Conservation (phyloP, 1,140 invertebrate genomes). For the Oryzaephilus surinamensis region DNA sequence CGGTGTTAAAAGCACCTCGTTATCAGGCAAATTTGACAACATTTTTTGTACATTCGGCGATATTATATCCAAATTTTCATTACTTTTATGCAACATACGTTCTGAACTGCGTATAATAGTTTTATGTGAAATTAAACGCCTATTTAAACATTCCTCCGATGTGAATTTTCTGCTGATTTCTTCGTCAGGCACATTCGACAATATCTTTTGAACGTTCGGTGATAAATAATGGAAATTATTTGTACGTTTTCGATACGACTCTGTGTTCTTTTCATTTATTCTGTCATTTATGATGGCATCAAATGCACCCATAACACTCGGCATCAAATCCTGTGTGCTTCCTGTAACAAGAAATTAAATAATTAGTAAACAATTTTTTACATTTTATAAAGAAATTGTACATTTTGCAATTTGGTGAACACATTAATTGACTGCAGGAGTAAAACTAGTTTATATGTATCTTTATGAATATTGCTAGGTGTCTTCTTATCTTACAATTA, state of each 20-base stretch:
- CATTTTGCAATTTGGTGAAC: too few species aligned
- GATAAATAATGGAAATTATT: constrained; percentile 43
- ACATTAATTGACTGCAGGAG: too few species aligned
- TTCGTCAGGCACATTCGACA: constrained; percentile 41
- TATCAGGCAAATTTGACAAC: constrained; percentile 44
- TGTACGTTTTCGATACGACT: constrained; percentile 23
- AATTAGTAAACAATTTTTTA: too few species aligned
- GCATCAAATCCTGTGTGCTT: constrained; percentile 33
- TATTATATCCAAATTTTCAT: constrained; percentile 29
- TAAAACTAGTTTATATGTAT: too few species aligned
- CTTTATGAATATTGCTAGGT: too few species aligned
- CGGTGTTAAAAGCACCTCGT: constrained; percentile 28
- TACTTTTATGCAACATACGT: constrained; percentile 23
- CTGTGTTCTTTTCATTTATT: constrained; percentile 13
- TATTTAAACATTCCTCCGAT: constrained; percentile 33
- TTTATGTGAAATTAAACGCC: constrained; percentile 35
- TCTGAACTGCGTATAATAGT: constrained; percentile 34
- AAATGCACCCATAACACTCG: constrained; percentile 34
- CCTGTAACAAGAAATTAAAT: too few species aligned
- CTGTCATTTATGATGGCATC: constrained; percentile 28
- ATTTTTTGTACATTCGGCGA: constrained; percentile 48
- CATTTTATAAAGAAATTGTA: too few species aligned
- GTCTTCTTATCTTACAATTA: too few species aligned
- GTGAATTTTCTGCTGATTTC: constrained; percentile 29
- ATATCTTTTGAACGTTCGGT: constrained; percentile 46